Conservation (phyloP, 2,113 vertebrate genomes). For the Labeo catla region DNA sequence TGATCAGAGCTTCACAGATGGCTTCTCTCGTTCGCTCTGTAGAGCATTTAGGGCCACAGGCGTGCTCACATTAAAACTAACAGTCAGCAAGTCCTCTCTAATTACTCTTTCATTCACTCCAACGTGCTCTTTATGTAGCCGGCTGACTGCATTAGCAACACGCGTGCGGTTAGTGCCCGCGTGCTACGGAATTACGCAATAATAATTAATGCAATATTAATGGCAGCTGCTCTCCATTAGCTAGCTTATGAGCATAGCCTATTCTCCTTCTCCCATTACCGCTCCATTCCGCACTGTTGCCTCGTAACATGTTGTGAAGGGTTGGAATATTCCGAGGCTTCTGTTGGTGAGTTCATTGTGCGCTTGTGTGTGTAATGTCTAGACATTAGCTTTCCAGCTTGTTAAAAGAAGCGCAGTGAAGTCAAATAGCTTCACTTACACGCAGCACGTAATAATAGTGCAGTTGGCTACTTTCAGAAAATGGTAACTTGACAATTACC, state of each 20-base stretch:
- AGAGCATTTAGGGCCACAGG: conserved; percentile 40
- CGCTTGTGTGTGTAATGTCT: conserved; percentile 32
- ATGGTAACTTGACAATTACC: background rate
- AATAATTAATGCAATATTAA: conserved; percentile 60
- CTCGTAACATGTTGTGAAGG: conserved; percentile 23
- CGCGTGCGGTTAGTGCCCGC: background rate
- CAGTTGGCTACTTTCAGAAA: background rate
- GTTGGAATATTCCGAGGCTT: conserved; percentile 9
- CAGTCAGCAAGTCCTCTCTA: conserved; percentile 43
- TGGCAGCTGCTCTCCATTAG: conserved; percentile 57
- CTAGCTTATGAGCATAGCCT: conserved; percentile 49
- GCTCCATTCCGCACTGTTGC: conserved; percentile 9
- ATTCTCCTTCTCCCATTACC: conserved; percentile 22
- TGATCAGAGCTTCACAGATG: conserved; percentile 44
- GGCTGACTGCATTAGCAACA: conserved; percentile 42
- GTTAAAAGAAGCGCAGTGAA: conserved; percentile 2
- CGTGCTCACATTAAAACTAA: conserved; percentile 35
- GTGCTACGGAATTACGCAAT: conserved; percentile 20
- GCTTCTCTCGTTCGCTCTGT: conserved; percentile 33
- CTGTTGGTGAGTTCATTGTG: conserved; percentile 22
- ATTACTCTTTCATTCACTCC: conserved; percentile 46
- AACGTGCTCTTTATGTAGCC: conserved; percentile 24
- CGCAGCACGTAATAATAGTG: background rate
- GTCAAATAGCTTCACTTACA: conserved; percentile 14
- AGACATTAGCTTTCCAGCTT: conserved; percentile 38